Evolutionary conservation across 2,797 vertebrate genomes (phyloP), one percentile per base, ranked within the genome.

Genomic region (Phataginus tetradactyla): DNA sequence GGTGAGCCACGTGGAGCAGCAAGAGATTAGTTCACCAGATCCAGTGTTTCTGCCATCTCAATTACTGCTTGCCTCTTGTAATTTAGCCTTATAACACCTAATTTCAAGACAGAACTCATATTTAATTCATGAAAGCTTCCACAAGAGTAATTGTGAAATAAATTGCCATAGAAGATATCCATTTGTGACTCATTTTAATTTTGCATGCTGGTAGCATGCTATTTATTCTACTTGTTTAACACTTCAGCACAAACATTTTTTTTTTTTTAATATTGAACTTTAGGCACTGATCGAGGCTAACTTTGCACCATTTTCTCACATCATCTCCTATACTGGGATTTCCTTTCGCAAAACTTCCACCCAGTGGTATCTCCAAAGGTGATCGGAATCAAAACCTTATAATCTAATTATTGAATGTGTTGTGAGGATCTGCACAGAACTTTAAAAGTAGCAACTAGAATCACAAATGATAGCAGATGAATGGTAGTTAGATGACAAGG

Each of bases 1-100:
- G 98, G 98, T 61, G 95, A 85, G 97, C 99, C 99, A 99, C 98
- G 99, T 99, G 99, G 99, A 98, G 97, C 96, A 98, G 99, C 99
- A 98, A 99, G 99, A 99, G 99, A 99, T 99, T 99, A 99, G 99
- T 99, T 99, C 99, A 99, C 99, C 98, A 99, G 99, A 99, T 99
- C 99, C 98, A 98, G 98, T 99, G 99, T 99, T 99, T 99, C 99
- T 99, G 99, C 99, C 99, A 99, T 99, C 99, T 99, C 99, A 99
- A 99, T 99, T 99, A 99, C 99, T 99, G 99, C 98, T 99, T 99
- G 99, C 99, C 99, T 99, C 99, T 99, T 99, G 99, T 99, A 99
- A 99, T 99, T 99, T 99, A 99, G 99, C 99, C 99, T 99, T 99
- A 99, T 99, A 99, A 99, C 99, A 99, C 99, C 99, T 99, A 99